Percentiles rank a stretch among this genome's conserved stretches.
These are phyloP conservation scores for Desmophyllum pertusum DNA, from an alignment of 92 coral and sea anemone species.

Conservation along the genomic window DNA sequence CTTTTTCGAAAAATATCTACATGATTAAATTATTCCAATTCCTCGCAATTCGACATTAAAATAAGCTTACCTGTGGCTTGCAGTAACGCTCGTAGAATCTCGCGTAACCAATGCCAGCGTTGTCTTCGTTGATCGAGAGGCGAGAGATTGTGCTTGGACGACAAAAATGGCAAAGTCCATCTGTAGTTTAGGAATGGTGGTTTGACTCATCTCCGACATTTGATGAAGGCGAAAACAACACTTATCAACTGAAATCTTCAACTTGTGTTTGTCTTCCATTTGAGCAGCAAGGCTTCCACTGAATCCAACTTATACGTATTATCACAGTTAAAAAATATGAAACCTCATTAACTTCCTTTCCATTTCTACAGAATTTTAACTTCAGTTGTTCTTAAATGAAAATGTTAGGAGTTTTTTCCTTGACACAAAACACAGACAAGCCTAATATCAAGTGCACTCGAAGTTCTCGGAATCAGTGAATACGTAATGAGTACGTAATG, in stretches of 20 bases:
- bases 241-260: constrained; percentile 24
- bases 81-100: constrained; percentile 49
- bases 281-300: constrained; percentile 54
- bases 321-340: constrained; percentile 83
- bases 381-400: background rate
- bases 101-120: constrained; percentile 64
- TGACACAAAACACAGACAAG: no score
- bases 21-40: no score
- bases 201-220: constrained; percentile 44
- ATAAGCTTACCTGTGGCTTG: constrained; percentile 31
- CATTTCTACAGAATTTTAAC: background rate
- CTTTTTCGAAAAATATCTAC: no score
- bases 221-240: constrained; percentile 51
- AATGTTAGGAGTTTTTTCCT: background rate
- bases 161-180: constrained; percentile 66
- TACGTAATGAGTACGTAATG: no score
- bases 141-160: constrained; percentile 69
- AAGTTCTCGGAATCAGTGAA: no score
- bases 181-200: constrained; percentile 12
- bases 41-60: no score
- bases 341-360: constrained; percentile 17
- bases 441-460: no score
- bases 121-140: constrained; percentile 63
- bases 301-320: constrained; percentile 57
- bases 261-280: constrained; percentile 19